A percentile compares a stretch with the other conserved stretches of the same genome.
Conservation (phyloP, 1,140 invertebrate genomes). For the Contarinia nasturtii region DNA sequence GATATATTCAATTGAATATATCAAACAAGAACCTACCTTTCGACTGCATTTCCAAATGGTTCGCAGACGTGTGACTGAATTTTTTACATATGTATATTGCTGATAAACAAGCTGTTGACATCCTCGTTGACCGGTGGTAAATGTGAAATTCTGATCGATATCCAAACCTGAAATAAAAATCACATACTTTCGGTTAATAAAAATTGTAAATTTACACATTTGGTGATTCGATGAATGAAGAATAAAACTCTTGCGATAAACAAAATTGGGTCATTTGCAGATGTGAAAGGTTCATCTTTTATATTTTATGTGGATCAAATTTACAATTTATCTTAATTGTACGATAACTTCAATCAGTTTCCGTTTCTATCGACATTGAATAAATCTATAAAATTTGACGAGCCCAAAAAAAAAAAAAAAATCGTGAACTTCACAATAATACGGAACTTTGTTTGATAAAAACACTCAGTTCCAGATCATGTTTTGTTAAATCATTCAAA, state of each 20-base stretch:
- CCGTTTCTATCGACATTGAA: too few relatives aligned
- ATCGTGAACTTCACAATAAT: too few relatives aligned
- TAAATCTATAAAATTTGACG: too few relatives aligned
- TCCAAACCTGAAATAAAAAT: too few relatives aligned
- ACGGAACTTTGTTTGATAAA: too few relatives aligned
- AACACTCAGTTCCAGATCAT: too few relatives aligned
- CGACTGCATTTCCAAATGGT: not conserved
- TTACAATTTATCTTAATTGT: too few relatives aligned
- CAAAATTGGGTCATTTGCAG: not conserved
- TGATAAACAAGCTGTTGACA: not conserved
- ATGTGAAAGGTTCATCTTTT: too few relatives aligned
- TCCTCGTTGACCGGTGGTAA: not conserved
- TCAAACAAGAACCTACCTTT: not conserved
- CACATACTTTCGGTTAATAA: not conserved
- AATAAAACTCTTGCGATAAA: not conserved
- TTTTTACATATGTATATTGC: not conserved
- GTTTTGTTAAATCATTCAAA: too few relatives aligned
- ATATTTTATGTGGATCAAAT: too few relatives aligned
- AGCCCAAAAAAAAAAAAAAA: too few relatives aligned
- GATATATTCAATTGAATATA: not conserved
- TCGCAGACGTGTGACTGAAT: not conserved
- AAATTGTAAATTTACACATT: not conserved
- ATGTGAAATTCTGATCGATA: not conserved
- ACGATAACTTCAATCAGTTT: too few relatives aligned
- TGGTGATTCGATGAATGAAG: not conserved